phyloP scores from a whole-genome alignment of 2,113 vertebrate genomes.

The Zosterops pallidus region DNA sequence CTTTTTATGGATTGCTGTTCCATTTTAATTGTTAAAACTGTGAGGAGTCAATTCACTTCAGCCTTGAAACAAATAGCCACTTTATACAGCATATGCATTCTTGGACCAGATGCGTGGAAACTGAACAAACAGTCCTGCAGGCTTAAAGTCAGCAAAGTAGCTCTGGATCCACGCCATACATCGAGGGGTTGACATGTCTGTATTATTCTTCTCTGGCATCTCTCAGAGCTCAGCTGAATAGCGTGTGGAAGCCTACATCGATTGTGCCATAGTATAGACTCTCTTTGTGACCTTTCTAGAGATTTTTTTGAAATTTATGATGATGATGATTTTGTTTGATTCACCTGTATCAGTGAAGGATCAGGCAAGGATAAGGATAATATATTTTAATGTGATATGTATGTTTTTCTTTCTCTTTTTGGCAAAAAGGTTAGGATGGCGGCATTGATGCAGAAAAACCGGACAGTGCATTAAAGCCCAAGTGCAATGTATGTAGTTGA shows the following conservation, averaged over 20 bases:
- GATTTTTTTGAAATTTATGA: slow-evolving; percentile 44
- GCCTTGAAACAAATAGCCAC: slow-evolving; percentile 75
- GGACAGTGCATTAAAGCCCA: slow-evolving; percentile 12
- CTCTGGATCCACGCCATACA: neutral
- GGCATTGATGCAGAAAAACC: neutral
- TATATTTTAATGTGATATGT: slow-evolving; percentile 59
- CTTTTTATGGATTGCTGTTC: slow-evolving; percentile 48
- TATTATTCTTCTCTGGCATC: neutral
- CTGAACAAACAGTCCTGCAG: slow-evolving; percentile 48
- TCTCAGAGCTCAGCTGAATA: neutral
- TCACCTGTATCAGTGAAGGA: slow-evolving; percentile 69
- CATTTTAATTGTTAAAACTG: slow-evolving; percentile 73
- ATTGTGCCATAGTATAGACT: slow-evolving; percentile 57
- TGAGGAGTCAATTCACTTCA: slow-evolving; percentile 76
- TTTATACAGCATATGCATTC: slow-evolving; percentile 50
- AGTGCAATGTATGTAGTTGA: slow-evolving; percentile 34
- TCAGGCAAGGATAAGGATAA: slow-evolving; percentile 64
- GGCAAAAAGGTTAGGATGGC: neutral
- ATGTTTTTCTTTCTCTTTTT: slow-evolving; percentile 1
- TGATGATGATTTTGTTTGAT: slow-evolving; percentile 66
- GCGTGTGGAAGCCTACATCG: slow-evolving; percentile 39
- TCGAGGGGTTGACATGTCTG: neutral
- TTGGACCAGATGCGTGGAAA: slow-evolving; percentile 48
- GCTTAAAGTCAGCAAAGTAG: neutral
- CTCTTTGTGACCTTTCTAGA: slow-evolving; percentile 57